These are phyloP conservation scores for Spisula subtruncata DNA, from an alignment of 2,888 invertebrate genomes.

Conservation along the genomic window DNA sequence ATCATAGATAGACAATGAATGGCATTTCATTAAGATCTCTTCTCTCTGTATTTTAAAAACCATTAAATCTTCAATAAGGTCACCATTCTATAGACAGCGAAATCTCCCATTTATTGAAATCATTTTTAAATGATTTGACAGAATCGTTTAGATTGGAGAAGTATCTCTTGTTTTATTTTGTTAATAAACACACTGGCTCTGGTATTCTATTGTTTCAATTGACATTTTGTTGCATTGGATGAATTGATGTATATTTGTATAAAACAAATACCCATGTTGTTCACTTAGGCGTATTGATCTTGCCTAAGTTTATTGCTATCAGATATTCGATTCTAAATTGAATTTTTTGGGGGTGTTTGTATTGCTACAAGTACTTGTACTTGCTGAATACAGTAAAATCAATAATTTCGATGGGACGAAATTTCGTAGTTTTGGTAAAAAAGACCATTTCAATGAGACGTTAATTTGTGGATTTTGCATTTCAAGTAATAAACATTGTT, in stretches of 20 bases:
- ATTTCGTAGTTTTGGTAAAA: too few species aligned
- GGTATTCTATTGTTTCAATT: conserved; percentile 32
- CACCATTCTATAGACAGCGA: neutral
- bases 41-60: conserved; percentile 9
- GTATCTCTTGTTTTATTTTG: conserved; percentile 39
- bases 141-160: conserved; percentile 27
- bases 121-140: conserved; percentile 21
- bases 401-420: too few species aligned
- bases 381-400: too few species aligned
- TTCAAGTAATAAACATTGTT: too few species aligned
- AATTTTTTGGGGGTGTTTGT: neutral
- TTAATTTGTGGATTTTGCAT: too few species aligned
- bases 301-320: neutral
- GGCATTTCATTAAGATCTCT: neutral
- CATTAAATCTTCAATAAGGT: neutral
- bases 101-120: neutral
- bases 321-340: conserved; percentile 1
- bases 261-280: conserved; percentile 14
- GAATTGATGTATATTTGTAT: conserved; percentile 35
- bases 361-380: neutral
- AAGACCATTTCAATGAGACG: too few species aligned
- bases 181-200: conserved; percentile 34
- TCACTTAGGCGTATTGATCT: conserved; percentile 2
- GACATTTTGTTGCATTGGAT: conserved; percentile 24
- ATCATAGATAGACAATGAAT: neutral